Percentiles rank a stretch among this genome's conserved stretches.
These are phyloP conservation scores for Scatophagus argus DNA, from an alignment of 2,113 vertebrate genomes.

Conservation along the genomic window DNA sequence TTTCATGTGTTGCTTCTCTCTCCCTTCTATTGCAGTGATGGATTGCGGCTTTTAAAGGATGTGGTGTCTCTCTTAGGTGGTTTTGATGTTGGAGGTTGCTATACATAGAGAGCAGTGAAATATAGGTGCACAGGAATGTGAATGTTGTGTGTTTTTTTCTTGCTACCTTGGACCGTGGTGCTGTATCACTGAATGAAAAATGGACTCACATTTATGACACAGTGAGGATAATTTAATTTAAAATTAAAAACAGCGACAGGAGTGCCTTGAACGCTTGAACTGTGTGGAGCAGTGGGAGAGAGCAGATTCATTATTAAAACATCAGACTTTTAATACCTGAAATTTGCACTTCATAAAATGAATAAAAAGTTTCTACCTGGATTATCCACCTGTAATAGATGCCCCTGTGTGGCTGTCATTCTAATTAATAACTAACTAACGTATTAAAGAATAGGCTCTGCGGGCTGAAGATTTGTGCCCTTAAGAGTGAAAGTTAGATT, in stretches of 20 bases:
- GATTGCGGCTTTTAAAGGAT: constrained; percentile 57
- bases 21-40: constrained; percentile 45
- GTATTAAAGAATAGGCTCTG: background rate
- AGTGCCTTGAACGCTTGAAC: background rate
- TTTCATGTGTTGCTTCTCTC: constrained; percentile 30
- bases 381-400: constrained; percentile 24
- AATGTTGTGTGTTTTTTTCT: background rate
- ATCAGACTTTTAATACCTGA: constrained; percentile 26
- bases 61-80: constrained; percentile 38
- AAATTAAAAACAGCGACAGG: constrained; percentile 42
- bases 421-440: constrained; percentile 19
- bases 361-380: constrained; percentile 14
- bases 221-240: constrained; percentile 47
- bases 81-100: constrained; percentile 37
- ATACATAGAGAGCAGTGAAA: background rate
- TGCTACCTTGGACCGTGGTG: background rate
- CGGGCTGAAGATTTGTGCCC: background rate
- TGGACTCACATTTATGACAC: constrained; percentile 32
- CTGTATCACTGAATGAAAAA: constrained; percentile 25
- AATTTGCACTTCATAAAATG: constrained; percentile 36
- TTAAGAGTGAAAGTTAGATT: background rate
- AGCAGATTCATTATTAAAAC: constrained; percentile 34
- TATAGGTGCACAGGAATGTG: background rate
- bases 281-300: constrained; percentile 3
- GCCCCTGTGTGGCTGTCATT: background rate